Evolutionary conservation across 2,797 vertebrate species (phyloP).

Genomic region (Threskiornis aethiopicus): DNA sequence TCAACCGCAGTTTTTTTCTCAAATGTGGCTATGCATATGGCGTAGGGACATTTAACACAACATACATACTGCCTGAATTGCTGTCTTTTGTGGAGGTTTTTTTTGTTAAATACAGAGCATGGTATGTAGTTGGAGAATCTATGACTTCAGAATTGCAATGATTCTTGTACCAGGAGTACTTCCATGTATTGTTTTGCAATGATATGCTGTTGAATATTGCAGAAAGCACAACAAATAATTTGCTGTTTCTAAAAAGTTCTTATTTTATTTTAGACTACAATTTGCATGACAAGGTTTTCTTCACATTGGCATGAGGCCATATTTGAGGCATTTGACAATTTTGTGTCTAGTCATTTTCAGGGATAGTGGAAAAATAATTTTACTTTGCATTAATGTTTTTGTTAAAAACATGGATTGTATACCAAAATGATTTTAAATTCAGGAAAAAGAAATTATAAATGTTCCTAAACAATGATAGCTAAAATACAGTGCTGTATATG

Average conservation of each 20-base stretch:
- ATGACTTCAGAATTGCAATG: neutral
- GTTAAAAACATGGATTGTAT: neutral
- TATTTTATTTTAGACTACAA: neutral
- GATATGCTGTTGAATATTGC: accelerated
- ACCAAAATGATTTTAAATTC: conserved; percentile 57
- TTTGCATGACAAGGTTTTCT: neutral
- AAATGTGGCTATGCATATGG: neutral
- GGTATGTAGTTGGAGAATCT: neutral
- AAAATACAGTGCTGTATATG: conserved; percentile 69
- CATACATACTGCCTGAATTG: neutral
- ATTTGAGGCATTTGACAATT: neutral
- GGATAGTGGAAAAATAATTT: neutral
- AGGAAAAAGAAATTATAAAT: conserved; percentile 61
- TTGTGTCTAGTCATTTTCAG: neutral
- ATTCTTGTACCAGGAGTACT: neutral
- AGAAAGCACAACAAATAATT: neutral
- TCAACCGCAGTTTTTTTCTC: neutral
- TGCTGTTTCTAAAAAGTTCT: neutral
- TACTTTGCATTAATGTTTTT: neutral
- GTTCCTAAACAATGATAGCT: conserved; percentile 63
- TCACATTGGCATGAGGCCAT: neutral
- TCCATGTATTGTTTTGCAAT: neutral
- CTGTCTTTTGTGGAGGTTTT: accelerated
- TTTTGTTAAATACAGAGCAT: neutral
- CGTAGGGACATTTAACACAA: neutral